Evolutionary conservation across 2,888 invertebrate genomes (phyloP).

Genomic region (Limnephilus auricula): DNA sequence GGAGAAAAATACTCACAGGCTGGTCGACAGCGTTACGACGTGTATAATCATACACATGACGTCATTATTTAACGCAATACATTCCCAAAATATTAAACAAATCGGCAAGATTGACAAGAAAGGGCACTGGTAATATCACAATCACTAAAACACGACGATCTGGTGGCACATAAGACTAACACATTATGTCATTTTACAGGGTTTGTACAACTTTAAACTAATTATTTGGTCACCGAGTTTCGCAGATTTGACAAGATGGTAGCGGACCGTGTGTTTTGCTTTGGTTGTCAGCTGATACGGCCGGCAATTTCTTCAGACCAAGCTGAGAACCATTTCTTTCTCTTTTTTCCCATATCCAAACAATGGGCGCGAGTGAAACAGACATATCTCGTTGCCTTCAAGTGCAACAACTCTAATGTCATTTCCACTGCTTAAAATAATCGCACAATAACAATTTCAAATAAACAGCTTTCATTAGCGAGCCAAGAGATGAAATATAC

Average conservation of each 20-base stretch:
- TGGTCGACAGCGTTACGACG: conserved; percentile 76
- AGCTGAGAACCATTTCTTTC: conserved; percentile 21
- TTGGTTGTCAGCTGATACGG: conserved; percentile 80
- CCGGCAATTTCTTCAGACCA: conserved; percentile 53
- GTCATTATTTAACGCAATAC: conserved; percentile 77
- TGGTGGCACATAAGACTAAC: conserved; percentile 71
- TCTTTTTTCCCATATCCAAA: conserved; percentile 32
- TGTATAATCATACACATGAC: conserved; percentile 79
- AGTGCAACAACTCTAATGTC: conserved; percentile 62
- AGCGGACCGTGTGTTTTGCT: conserved; percentile 80
- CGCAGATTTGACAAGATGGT: conserved; percentile 79
- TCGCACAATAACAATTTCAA: conserved; percentile 58
- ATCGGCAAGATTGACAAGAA: conserved; percentile 71
- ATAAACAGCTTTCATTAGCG: conserved; percentile 12
- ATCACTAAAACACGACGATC: conserved; percentile 73
- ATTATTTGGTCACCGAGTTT: conserved; percentile 77
- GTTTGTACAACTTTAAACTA: conserved; percentile 76
- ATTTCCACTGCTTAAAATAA: conserved; percentile 64
- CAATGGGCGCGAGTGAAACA: conserved; percentile 33
- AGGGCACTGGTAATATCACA: conserved; percentile 71
- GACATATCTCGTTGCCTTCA: conserved; percentile 50
- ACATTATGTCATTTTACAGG: conserved; percentile 67
- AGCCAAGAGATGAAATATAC: neutral
- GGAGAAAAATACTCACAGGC: conserved; percentile 78
- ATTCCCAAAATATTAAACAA: conserved; percentile 77